Evolutionary conservation across 2,797 vertebrate genomes (phyloP).

Genomic region (Cyprinella venusta): DNA sequence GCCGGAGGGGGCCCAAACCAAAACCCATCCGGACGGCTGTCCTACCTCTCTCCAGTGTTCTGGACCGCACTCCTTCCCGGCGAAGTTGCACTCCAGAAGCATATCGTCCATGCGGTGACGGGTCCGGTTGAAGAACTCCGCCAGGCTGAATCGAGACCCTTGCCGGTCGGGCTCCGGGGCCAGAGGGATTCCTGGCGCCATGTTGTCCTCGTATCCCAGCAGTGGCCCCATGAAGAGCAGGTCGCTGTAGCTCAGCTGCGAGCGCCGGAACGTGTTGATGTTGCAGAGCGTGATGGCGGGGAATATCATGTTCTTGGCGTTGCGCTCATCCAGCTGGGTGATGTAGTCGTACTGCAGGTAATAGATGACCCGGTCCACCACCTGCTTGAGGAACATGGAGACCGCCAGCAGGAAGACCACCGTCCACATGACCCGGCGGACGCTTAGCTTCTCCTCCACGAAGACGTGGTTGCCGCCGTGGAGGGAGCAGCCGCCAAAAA

Average conservation of each 20-base stretch:
- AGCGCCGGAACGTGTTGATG: constrained; percentile 86
- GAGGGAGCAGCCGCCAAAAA: constrained; percentile 86
- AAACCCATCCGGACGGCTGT: not conserved
- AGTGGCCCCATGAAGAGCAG: constrained; percentile 90
- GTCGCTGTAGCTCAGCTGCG: constrained; percentile 89
- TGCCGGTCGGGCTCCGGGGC: constrained; percentile 78
- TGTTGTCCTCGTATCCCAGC: constrained; percentile 86
- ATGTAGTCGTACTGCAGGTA: constrained; percentile 87
- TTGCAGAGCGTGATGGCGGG: constrained; percentile 94
- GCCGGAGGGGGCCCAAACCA: not conserved
- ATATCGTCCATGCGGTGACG: constrained; percentile 92
- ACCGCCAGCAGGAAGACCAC: constrained; percentile 86
- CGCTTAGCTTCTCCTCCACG: constrained; percentile 81
- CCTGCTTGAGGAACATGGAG: constrained; percentile 88
- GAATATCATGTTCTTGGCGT: constrained; percentile 83
- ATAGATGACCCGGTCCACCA: constrained; percentile 85
- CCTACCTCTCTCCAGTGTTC: constrained; percentile 89
- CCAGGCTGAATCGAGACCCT: constrained; percentile 80
- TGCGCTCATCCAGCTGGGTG: constrained; percentile 87
- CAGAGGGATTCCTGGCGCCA: constrained; percentile 84
- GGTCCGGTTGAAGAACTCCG: constrained; percentile 89
- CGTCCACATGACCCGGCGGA: constrained; percentile 87
- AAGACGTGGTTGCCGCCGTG: constrained; percentile 93
- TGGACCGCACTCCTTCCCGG: constrained; percentile 83
- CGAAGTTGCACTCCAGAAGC: constrained; percentile 89